Conservation (phyloP, 2,113 vertebrate genomes). For the Sphyrna mokarran region DNA sequence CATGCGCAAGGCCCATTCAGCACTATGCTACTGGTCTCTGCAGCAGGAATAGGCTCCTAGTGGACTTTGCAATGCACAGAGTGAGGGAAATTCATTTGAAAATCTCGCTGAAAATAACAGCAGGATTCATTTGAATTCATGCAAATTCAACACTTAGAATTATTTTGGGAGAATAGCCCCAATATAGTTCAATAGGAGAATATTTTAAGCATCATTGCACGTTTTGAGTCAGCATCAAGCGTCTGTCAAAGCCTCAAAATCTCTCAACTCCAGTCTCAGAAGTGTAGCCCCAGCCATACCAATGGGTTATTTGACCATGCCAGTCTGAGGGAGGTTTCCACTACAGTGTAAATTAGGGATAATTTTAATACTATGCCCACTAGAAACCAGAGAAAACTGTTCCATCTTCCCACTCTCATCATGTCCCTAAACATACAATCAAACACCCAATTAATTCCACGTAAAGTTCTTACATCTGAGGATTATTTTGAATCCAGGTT, state of each 20-base stretch:
- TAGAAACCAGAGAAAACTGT: not conserved
- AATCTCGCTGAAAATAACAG: too few relatives aligned
- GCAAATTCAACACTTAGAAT: too few relatives aligned
- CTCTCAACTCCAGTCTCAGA: not conserved
- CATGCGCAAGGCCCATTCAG: too few relatives aligned
- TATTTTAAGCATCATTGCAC: not conserved
- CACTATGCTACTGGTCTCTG: too few relatives aligned
- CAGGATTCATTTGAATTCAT: too few relatives aligned
- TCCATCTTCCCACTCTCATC: not conserved
- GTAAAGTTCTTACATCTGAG: not conserved
- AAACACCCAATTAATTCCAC: not conserved
- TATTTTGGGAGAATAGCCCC: too few relatives aligned
- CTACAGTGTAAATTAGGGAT: not conserved
- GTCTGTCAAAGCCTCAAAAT: not conserved
- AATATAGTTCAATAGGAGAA: not conserved
- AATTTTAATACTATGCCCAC: not conserved
- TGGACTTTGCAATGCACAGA: too few relatives aligned
- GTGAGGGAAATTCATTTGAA: too few relatives aligned
- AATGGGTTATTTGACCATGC: not conserved
- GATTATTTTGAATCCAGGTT: not conserved
- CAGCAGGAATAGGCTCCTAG: too few relatives aligned
- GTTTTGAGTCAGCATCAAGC: not conserved
- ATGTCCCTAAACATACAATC: not conserved
- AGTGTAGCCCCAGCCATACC: not conserved
- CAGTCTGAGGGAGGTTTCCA: not conserved